These are phyloP conservation scores for Typhlichthys subterraneus DNA, from an alignment of 2,797 vertebrate genomes.

Conservation along the genomic window DNA sequence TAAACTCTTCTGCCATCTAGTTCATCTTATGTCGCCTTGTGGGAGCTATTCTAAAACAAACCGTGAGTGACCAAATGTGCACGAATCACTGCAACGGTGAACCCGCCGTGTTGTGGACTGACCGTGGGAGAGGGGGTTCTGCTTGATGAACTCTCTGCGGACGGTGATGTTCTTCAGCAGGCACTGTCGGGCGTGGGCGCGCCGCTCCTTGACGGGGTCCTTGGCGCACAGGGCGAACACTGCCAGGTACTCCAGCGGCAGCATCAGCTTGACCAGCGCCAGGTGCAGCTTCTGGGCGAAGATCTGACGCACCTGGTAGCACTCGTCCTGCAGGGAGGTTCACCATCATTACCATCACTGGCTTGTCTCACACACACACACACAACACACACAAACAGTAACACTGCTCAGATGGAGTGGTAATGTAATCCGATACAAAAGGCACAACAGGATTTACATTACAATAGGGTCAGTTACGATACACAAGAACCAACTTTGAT, in stretches of 20 bases:
- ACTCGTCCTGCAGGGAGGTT: conserved; percentile 86
- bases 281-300: conserved; percentile 98
- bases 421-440: too few relatives aligned
- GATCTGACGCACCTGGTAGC: conserved; percentile 98
- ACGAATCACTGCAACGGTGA: neutral
- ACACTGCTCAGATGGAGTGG: neutral
- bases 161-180: conserved; percentile 98
- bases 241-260: conserved; percentile 97
- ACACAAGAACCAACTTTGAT: too few relatives aligned
- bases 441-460: too few relatives aligned
- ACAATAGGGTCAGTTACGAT: too few relatives aligned
- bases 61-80: too few relatives aligned
- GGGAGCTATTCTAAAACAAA: too few relatives aligned
- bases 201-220: conserved; percentile 97
- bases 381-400: neutral
- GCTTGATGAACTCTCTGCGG: conserved; percentile 96
- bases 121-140: conserved; percentile 93
- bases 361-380: neutral
- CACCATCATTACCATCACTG: neutral
- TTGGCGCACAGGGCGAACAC: conserved; percentile 98
- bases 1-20: too few relatives aligned
- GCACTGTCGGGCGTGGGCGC: conserved; percentile 97
- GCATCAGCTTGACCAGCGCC: conserved; percentile 92
- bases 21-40: too few relatives aligned
- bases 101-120: conserved; percentile 38